Conservation (phyloP, 2,888 invertebrate genomes). For the Epinotia brunnichana region DNA sequence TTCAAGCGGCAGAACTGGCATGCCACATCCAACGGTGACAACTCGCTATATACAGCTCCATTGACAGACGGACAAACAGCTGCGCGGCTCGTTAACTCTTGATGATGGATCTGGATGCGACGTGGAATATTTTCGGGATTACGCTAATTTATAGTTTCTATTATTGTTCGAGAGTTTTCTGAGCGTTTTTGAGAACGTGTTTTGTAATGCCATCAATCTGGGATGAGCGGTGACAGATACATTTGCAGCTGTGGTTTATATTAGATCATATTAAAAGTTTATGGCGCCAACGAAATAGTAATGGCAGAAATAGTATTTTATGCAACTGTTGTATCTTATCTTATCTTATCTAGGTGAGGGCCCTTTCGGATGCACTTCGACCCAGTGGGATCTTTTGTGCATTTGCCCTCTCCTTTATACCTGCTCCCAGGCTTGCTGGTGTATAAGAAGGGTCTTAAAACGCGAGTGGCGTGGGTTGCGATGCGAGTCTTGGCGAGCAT, state of each 20-base stretch:
- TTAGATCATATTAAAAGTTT: constrained; percentile 13
- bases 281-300: background rate
- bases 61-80: constrained; percentile 76
- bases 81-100: constrained; percentile 77
- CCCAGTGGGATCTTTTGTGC: too few species aligned
- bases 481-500: too few species aligned
- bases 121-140: constrained; percentile 59
- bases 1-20: background rate
- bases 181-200: constrained; percentile 17
- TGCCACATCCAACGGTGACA: constrained; percentile 29
- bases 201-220: constrained; percentile 24
- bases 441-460: too few species aligned
- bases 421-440: too few species aligned
- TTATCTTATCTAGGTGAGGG: too few species aligned
- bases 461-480: too few species aligned
- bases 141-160: constrained; percentile 50
- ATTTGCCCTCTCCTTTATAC: too few species aligned
- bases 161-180: constrained; percentile 40
- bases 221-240: constrained; percentile 20
- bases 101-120: constrained; percentile 76
- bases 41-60: constrained; percentile 73
- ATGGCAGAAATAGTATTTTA: too few species aligned
- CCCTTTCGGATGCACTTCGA: too few species aligned
- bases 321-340: too few species aligned
- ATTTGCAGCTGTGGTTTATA: constrained; percentile 20